phyloP scores from a whole-genome alignment of 1,140 invertebrate species.

The Arion vulgaris region DNA sequence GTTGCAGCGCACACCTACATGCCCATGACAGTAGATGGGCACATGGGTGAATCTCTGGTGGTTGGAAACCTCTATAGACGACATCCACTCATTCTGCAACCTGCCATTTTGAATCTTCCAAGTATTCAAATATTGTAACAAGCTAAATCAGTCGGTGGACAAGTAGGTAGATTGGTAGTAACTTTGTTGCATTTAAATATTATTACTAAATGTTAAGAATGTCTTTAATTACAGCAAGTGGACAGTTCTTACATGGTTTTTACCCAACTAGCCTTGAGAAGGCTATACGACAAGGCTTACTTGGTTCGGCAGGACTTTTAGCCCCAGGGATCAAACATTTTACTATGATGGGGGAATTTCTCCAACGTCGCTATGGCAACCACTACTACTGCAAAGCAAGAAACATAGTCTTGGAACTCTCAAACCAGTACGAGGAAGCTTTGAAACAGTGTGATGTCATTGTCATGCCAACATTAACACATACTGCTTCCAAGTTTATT shows the following conservation, averaged over 20 bases:
- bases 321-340: slow-evolving; percentile 41
- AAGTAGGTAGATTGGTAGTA: too few species aligned
- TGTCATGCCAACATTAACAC: slow-evolving; percentile 59
- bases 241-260: slow-evolving; percentile 31
- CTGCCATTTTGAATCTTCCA: too few species aligned
- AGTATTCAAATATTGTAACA: too few species aligned
- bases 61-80: too few species aligned
- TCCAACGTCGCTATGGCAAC: slow-evolving; percentile 48
- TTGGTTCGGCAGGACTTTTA: slow-evolving; percentile 13
- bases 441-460: slow-evolving; percentile 56
- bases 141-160: too few species aligned
- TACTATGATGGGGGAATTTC: slow-evolving; percentile 40
- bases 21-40: too few species aligned
- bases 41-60: too few species aligned
- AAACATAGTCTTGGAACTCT: slow-evolving; percentile 48
- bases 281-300: slow-evolving; percentile 35
- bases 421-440: slow-evolving; percentile 48
- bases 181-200: background rate
- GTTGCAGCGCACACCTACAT: too few species aligned
- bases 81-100: too few species aligned
- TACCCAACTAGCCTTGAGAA: slow-evolving; percentile 42
- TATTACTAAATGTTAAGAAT: background rate
- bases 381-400: slow-evolving; percentile 50
- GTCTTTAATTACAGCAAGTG: slow-evolving; percentile 7
- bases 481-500: slow-evolving; percentile 46